A percentile compares a stretch with the other conserved stretches of the same genome.
Conservation (phyloP, 1,140 invertebrate species). For the Apis mellifera region DNA sequence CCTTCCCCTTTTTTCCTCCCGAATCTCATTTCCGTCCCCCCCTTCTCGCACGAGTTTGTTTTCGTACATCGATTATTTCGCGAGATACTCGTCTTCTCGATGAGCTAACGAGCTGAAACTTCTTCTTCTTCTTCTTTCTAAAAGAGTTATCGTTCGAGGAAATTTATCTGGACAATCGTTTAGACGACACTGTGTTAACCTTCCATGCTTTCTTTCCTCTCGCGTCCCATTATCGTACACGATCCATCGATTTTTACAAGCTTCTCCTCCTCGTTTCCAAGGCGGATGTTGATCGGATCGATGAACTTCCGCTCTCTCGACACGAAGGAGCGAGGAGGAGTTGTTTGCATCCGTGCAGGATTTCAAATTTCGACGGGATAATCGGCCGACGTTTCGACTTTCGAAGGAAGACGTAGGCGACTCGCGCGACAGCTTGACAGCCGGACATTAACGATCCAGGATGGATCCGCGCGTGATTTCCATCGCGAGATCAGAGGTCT, state of each 20-base stretch:
- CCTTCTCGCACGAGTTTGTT: too few relatives aligned
- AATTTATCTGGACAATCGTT: background rate
- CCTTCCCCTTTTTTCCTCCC: background rate
- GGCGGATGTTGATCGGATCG: background rate
- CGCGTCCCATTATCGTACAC: background rate
- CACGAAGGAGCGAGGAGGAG: background rate
- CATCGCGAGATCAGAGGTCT: conserved; percentile 48
- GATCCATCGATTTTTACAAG: background rate
- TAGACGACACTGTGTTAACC: background rate
- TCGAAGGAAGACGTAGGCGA: conserved; percentile 66
- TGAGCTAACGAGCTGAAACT: background rate
- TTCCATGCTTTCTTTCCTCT: too few relatives aligned
- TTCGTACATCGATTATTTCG: background rate
- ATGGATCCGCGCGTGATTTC: conserved; percentile 63
- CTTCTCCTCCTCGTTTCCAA: background rate
- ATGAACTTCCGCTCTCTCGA: background rate
- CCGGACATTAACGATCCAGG: conserved; percentile 67
- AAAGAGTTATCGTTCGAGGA: background rate
- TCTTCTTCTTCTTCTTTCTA: background rate
- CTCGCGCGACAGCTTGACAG: conserved; percentile 64
- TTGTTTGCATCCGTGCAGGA: background rate
- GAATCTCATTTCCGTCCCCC: background rate
- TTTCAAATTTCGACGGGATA: conserved; percentile 39
- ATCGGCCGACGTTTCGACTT: conserved; percentile 46
- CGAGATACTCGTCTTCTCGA: too few relatives aligned